Base-by-base conservation (phyloP, 2,888 invertebrate genomes). In the Oxycera nigricornis region DNA sequence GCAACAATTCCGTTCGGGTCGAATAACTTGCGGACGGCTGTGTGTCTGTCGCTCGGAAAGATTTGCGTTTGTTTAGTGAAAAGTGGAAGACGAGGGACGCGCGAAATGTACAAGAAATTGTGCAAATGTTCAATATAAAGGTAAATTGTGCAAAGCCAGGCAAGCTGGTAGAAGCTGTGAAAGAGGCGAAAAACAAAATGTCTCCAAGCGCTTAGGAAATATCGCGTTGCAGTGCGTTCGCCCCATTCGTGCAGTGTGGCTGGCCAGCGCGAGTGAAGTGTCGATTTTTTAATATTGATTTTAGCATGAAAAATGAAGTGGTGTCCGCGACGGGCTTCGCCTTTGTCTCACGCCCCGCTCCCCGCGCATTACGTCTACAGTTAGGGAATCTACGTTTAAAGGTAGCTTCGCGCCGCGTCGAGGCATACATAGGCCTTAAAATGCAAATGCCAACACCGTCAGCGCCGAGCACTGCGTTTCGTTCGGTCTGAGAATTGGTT, bases 61-160 rank as follows among this genome's bases (percentile, higher is more conserved):
- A 22, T 22, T 41, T 4, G 26, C 30, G 68, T 50, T 31, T 14
- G 14, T 67, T 31, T 17, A 46, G 28, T 9, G 68, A 28, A 22
- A 46, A 52, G 31, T 52, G 52, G 14, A n/a, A n/a, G 26, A 31
- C 28, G 14, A 31, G 20, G 35, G 55, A 70, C 35, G 70, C 70
- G 70, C 22, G 70, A 73, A 76, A 76, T 74, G 74, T 73, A 68
- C 55, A 73, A 61, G 50, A 57, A 59, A 22, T 73, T 68, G 76
- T 67, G 73, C 68, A 74, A 73, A 70, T 68, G 72, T 76, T 74
- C 67, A 46, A 73, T 30, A 70, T 74, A 70, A 76, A 76, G 76
- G 76, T 76, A 76, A 76, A 26, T 62, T 61, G 35, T 61, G 31
- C 61, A 31, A 20, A 31, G 14, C 39, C 39, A 20, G 35, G 65